A percentile compares a stretch with the other conserved stretches of the same genome.
These are phyloP conservation scores for Minunthozetes semirufus DNA, from an alignment of 2,888 invertebrate genomes.

Conservation along the genomic window DNA sequence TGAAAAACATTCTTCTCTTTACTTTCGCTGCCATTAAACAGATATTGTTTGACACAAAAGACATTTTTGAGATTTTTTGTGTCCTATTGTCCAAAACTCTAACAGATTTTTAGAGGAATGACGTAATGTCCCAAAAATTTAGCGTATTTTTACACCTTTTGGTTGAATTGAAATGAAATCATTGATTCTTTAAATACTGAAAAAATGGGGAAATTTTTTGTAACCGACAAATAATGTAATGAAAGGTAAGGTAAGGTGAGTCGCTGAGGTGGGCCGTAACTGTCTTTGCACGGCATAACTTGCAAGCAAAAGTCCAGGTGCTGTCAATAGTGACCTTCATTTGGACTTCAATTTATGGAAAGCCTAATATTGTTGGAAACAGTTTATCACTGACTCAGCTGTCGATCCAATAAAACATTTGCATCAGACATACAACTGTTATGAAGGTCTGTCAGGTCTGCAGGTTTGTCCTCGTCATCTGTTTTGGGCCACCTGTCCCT, in stretches of 20 bases:
- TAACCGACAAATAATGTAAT: not conserved
- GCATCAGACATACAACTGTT: conserved; percentile 18
- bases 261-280: too few species aligned
- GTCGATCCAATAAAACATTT: conserved; percentile 25
- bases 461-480: conserved; percentile 24
- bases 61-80: not conserved
- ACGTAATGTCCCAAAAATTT: conserved; percentile 9
- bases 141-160: not conserved
- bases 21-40: not conserved
- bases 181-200: not conserved
- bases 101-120: not conserved
- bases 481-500: conserved; percentile 27
- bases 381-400: conserved; percentile 26
- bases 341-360: not conserved
- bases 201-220: not conserved
- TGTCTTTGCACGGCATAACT: not conserved
- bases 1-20: not conserved
- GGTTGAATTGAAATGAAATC: not conserved
- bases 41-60: not conserved
- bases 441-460: conserved; percentile 21
- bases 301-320: conserved; percentile 18
- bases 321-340: conserved; percentile 24
- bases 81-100: not conserved
- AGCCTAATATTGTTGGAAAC: not conserved
- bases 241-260: not conserved